Evolutionary conservation across 2,113 vertebrate genomes (phyloP), one percentile per base, ranked within the genome.

Genomic region (Sakesphorus luctuosus): DNA sequence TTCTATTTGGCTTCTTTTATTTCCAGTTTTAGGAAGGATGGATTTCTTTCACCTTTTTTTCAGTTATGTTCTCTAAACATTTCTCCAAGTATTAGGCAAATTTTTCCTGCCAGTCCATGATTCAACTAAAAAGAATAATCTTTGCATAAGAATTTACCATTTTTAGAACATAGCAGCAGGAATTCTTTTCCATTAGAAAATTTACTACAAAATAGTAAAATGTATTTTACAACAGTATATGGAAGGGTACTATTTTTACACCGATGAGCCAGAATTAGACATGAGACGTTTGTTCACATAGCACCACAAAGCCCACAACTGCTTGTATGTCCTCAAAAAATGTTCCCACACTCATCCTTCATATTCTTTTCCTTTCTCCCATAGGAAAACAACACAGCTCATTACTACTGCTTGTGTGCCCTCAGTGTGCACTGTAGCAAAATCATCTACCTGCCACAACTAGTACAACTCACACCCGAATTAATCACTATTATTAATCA

Each of bases 391-490:
- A 0, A 23, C 21, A 11, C n/a, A 31, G 14, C 13, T 52, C 4
- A 3, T 52, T 80, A 40, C 44, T 44, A 18, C 33, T 29, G 6
- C 20, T 62, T 23, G 18, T 56, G 26, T 12, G 78, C 71, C 25
- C 29, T 77, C 33, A 66, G 4, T 0, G 0, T n/a, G 10, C 25
- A 67, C 67, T 0, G 0, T 4, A 63, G 56, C 31, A 84, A 84
- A 28, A 47, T 46, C 38, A 7, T 33, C 40, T 24, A 18, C 62
- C 29, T 73, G 36, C 5, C 53, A 86, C 59, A 58, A 65, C 49
- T 0, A 79, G 46, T 5, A 0, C 55, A 80, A 43, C 18, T 82
- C 28, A 53, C 15, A n/a, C 13, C 33, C n/a, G 46, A 33, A 29
- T 67, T 33, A 46, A 58, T 36, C 16, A 18, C 18, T 46, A 7